Percentiles rank a stretch among this genome's conserved stretches.
Conservation (phyloP, 2,888 invertebrate species). For the Mythimna albipuncta region DNA sequence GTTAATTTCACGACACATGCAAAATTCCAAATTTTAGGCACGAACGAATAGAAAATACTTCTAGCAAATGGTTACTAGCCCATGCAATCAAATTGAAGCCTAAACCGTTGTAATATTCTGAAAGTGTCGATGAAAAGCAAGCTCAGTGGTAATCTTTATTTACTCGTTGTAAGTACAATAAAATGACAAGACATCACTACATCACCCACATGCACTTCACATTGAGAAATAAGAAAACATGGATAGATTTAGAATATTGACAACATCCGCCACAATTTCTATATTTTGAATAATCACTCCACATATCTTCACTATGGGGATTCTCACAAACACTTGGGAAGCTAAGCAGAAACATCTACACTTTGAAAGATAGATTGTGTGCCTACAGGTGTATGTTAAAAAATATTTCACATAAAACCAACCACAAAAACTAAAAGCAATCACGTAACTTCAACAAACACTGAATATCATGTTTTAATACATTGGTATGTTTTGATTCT, state of each 20-base stretch:
- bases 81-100: conserved; percentile 54
- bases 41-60: conserved; percentile 49
- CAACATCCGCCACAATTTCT: conserved; percentile 33
- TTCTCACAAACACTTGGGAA: conserved; percentile 56
- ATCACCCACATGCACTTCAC: conserved; percentile 67
- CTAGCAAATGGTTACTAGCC: conserved; percentile 52
- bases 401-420: conserved; percentile 51
- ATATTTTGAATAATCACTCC: conserved; percentile 48
- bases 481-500: neutral
- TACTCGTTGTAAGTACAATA: conserved; percentile 48
- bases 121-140: conserved; percentile 58
- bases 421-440: conserved; percentile 57
- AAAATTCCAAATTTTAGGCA: conserved; percentile 53
- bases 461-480: conserved; percentile 21
- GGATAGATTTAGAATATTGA: conserved; percentile 31
- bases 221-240: conserved; percentile 47
- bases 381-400: conserved; percentile 27
- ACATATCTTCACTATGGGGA: conserved; percentile 48
- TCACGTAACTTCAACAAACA: conserved; percentile 41
- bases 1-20: conserved; percentile 47
- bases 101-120: conserved; percentile 30
- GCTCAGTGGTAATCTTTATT: conserved; percentile 57
- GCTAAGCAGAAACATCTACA: conserved; percentile 52
- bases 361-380: conserved; percentile 26
- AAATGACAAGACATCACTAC: conserved; percentile 57